These are phyloP conservation scores for Onychostruthus taczanowskii DNA, from an alignment of 2,113 vertebrate species.

Conservation along the genomic window DNA sequence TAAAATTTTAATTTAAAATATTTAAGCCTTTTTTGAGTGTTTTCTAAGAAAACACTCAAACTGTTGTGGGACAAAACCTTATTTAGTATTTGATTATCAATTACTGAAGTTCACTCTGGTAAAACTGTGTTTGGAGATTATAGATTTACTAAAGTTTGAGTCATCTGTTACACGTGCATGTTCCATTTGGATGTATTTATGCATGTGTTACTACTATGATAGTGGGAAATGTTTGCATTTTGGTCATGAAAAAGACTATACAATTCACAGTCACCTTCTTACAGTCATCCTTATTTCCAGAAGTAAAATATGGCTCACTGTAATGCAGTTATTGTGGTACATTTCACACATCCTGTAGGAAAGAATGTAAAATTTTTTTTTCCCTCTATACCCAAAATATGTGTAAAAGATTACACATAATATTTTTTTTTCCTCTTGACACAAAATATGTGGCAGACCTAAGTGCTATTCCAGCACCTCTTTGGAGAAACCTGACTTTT, in stretches of 20 bases:
- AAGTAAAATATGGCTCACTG: background rate
- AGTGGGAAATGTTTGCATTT: background rate
- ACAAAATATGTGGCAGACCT: background rate
- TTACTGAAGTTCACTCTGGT: background rate
- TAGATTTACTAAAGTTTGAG: background rate
- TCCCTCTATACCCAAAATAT: background rate
- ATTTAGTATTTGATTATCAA: background rate
- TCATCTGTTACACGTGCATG: background rate
- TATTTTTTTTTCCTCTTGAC: background rate
- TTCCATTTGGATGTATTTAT: background rate
- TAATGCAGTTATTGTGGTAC: background rate
- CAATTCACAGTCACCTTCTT: background rate
- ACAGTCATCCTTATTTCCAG: background rate
- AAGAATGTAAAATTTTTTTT: background rate
- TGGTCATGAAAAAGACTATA: background rate
- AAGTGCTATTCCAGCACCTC: background rate
- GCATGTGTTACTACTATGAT: background rate
- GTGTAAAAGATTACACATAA: background rate
- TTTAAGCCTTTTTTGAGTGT: background rate
- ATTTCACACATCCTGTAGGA: background rate
- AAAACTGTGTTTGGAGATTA: background rate
- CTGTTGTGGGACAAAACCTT: background rate
- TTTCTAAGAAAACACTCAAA: background rate
- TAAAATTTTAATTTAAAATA: background rate
- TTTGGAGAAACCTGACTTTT: background rate